These are phyloP conservation scores for Leuciscus idus DNA, from an alignment of 2,113 vertebrate genomes.

Conservation along the genomic window DNA sequence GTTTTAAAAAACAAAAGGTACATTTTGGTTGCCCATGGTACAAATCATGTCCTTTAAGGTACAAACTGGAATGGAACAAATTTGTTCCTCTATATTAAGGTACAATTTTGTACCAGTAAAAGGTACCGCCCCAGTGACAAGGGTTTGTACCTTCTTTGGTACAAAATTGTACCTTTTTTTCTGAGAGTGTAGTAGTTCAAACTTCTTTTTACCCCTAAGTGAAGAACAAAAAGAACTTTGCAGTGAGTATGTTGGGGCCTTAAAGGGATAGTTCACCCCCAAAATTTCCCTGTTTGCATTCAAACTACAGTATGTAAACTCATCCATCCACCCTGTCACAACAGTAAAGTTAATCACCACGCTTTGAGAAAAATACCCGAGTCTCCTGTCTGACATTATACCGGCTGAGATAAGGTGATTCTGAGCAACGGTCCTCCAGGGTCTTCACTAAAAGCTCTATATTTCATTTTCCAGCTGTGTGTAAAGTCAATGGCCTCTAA, in stretches of 20 bases:
- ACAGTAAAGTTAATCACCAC: constrained; percentile 28
- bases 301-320: constrained; percentile 10
- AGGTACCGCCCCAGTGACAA: too few species aligned
- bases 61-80: too few species aligned
- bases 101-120: too few species aligned
- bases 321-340: constrained; percentile 23
- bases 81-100: too few species aligned
- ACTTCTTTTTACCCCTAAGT: background rate
- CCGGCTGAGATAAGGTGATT: constrained; percentile 47
- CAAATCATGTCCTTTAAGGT: too few species aligned
- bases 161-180: too few species aligned
- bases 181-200: background rate
- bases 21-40: too few species aligned
- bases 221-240: background rate
- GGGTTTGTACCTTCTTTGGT: too few species aligned
- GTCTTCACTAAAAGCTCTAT: constrained; percentile 54
- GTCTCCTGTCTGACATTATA: constrained; percentile 36
- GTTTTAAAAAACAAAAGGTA: too few species aligned
- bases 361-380: constrained; percentile 12
- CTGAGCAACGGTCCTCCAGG: constrained; percentile 54
- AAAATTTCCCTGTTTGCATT: background rate
- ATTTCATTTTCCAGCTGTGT: constrained; percentile 70
- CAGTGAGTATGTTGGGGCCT: too few species aligned
- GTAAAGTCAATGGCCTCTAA: constrained; percentile 82
- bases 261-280: too few species aligned